phyloP scores from a whole-genome alignment of 2,797 vertebrate species.

The Amblyopsis hoosieri region DNA sequence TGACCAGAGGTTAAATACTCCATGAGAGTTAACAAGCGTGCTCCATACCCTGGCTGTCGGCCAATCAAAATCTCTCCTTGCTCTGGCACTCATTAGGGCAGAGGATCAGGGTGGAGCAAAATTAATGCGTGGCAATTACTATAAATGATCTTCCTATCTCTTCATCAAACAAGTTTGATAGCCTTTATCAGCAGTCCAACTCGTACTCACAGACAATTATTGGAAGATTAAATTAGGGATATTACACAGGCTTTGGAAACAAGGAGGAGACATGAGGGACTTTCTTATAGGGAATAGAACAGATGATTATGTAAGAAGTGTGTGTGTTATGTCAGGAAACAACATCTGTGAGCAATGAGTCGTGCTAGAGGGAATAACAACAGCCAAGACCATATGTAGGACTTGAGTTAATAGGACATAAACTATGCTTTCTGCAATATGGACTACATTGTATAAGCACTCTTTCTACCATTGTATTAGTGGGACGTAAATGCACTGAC shows the following conservation, averaged over 20 bases:
- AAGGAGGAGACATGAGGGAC: conserved; percentile 33
- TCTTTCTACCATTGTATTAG: no score
- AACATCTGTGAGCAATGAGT: background rate
- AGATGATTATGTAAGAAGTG: conserved; percentile 33
- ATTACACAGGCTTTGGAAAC: conserved; percentile 60
- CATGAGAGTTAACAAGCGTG: conserved; percentile 5
- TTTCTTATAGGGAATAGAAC: conserved; percentile 29
- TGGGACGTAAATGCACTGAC: no score
- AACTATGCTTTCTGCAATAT: background rate
- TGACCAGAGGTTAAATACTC: conserved; percentile 2
- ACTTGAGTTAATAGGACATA: conserved; percentile 17
- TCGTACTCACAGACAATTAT: conserved; percentile 49
- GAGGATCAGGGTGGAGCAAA: conserved; percentile 21
- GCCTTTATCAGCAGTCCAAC: conserved; percentile 50
- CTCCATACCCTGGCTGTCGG: conserved; percentile 1
- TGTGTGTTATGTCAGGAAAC: background rate
- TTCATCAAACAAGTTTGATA: conserved; percentile 48
- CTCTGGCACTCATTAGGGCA: conserved; percentile 14
- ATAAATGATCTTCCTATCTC: conserved; percentile 43
- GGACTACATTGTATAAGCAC: no score
- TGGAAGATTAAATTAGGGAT: conserved; percentile 65
- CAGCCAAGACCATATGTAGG: conserved; percentile 4
- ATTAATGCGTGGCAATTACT: conserved; percentile 48
- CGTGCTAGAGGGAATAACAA: conserved; percentile 3
- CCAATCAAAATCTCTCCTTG: conserved; percentile 23